Base-by-base conservation (phyloP, 2,797 vertebrate species). In the Hyperoplus immaculatus region DNA sequence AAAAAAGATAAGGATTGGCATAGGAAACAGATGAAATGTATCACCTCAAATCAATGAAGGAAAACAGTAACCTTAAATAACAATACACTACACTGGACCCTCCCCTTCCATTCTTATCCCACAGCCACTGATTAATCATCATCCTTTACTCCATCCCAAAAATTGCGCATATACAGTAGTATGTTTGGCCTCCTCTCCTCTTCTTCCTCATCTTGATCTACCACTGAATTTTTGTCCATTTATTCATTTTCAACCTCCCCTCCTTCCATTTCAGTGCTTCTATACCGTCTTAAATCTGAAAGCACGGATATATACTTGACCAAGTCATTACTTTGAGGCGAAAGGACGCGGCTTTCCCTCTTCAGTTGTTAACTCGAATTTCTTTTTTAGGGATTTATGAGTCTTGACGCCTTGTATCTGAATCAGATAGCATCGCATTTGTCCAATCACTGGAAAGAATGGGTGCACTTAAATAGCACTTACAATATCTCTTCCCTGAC, bases 341-440 rank as follows among this genome's bases (percentile, higher is more conserved):
- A 65, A 75, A 69, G 64, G 74, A 80, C 57, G 13, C 5, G 41
- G 41, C 55, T 70, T 67, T 65, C 62, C 47, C 51, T 63, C 69
- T 57, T 69, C 50, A 45, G 60, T 10, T 57, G 57, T 51, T 82
- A 59, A 11, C 69, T 85, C 57, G 18, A 11, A 49, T 58, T 69
- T 66, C 13, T 65, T 61, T 75, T 67, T 29, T 57, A 13, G n/a
- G 29, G 70, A 84, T 87, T 90, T 87, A 87, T 69, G 75, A 78
- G 67, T 77, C 53, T 0, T 84, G 74, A 66, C 41, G 38, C 10
- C 38, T 51, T 55, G 65, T 75, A 66, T 85, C 61, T 79, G 77
- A 78, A 76, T 69, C 46, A 61, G 70, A 86, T 63, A 57, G 59
- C 54, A 43, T 80, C 14, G 0, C 78, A 66, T 86, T 82, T 82